Evolutionary conservation across 2,888 invertebrate species (phyloP).

Genomic region (Heliconius charithonia): DNA sequence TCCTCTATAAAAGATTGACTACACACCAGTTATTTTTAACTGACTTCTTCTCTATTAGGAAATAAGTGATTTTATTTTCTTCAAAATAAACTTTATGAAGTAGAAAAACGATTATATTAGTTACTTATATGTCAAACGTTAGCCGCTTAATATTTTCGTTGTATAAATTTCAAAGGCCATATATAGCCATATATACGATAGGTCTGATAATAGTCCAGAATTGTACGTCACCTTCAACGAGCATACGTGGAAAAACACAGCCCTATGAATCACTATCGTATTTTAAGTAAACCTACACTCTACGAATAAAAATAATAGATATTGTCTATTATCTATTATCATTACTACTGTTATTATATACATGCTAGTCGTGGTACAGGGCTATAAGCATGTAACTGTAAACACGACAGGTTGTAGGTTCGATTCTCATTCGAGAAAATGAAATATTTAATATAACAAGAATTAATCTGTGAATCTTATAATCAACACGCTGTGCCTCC

Average conservation of each 20-base stretch:
- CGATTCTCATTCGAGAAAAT: too few relatives aligned
- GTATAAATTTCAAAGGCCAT: not conserved
- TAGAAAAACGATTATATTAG: not conserved
- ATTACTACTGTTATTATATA: too few relatives aligned
- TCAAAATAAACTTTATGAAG: not conserved
- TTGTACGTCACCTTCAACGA: not conserved
- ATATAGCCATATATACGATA: not conserved
- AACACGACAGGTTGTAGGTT: too few relatives aligned
- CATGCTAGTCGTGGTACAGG: too few relatives aligned
- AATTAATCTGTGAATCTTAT: too few relatives aligned
- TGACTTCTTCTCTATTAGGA: not conserved
- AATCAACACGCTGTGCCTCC: too few relatives aligned
- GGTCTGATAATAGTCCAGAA: not conserved
- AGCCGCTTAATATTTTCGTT: not conserved
- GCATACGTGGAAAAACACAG: not conserved
- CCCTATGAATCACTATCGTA: constrained; percentile 1
- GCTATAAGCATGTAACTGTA: too few relatives aligned
- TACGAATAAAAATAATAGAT: not conserved
- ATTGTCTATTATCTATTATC: too few relatives aligned
- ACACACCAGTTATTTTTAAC: not conserved
- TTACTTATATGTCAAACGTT: not conserved
- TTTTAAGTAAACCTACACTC: not conserved
- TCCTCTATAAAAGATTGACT: not conserved
- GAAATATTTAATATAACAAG: too few relatives aligned
- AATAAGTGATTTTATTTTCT: not conserved